Evolutionary conservation across 2,113 vertebrate species (phyloP), one percentile per base, ranked within the genome.

Genomic region (Bubo blakistoni): DNA sequence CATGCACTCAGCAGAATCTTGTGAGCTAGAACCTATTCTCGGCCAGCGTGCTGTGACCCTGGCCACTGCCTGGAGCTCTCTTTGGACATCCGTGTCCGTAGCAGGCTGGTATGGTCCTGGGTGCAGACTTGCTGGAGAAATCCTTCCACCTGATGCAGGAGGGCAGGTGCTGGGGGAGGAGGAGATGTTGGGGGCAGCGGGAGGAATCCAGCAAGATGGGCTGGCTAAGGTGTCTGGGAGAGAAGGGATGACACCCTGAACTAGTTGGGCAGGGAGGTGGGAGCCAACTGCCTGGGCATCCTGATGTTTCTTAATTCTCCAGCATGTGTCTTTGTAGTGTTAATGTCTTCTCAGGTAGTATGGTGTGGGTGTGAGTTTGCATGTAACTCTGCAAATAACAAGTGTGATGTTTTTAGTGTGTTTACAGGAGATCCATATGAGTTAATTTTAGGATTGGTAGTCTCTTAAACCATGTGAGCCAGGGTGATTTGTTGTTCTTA

Each of bases 181-280:
- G 27, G 25, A 32, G 34, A 40, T 19, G 21, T 3, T 88, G 20
- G 49, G 66, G 44, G 49, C 61, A 67, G 57, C 65, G n/a, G 59
- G n/a, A 84, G 22, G 70, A 87, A 71, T 88, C 36, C 26, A 57
- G 36, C 14, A 13, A 25, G 46, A 30, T 80, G 49, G 36, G 29
- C 67, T 85, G 36, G 40, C 19, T 51, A 49, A 26, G 54, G 36
- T n/a, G 8, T 42, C 63, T 20, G 15, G n/a, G 44, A 34, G 70
- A 54, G 58, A 55, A 72, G 36, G 34, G 19, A 15, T 4, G 12
- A 63, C 82, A 57, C 13, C 49, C 72, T 4, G 3, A 13, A 86
- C 76, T 73, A 82, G 80, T 66, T 88, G 80, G 62, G 72, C 80
- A 66, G 81, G 94, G 76, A 96, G 47, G 36, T 76, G 44, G 86